These are phyloP conservation scores for Muntiacus muntjak DNA, from an alignment of 2,113 vertebrate species.

Conservation along the genomic window DNA sequence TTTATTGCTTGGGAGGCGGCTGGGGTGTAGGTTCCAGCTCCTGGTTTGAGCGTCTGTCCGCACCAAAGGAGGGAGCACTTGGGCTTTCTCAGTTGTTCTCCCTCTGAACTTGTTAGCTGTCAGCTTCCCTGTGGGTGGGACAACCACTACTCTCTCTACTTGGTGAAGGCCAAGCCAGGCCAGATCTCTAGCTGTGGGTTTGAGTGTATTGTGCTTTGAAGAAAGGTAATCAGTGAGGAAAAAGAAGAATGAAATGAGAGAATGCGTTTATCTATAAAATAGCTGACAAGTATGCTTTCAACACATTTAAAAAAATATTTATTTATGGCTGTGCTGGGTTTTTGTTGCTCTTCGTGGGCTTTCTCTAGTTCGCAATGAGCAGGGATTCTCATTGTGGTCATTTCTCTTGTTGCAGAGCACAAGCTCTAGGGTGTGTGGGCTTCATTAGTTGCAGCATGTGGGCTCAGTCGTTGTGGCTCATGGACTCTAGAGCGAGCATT, in stretches of 20 bases:
- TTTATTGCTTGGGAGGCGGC: not conserved
- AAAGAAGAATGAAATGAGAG: not conserved
- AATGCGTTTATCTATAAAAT: not conserved
- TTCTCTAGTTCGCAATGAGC: not conserved
- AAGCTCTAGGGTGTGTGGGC: not conserved
- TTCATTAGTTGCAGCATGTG: not conserved
- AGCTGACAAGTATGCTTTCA: not conserved
- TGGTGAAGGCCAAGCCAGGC: not conserved
- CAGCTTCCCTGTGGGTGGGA: not conserved
- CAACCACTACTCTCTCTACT: not conserved
- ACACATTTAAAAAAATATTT: not conserved
- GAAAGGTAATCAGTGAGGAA: not conserved
- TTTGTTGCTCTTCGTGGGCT: not conserved
- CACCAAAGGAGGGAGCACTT: not conserved
- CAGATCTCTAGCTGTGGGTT: not conserved
- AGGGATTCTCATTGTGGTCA: not conserved
- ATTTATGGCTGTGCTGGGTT: not conserved
- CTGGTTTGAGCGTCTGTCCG: not conserved
- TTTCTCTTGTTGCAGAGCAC: not conserved
- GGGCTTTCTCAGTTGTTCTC: not conserved
- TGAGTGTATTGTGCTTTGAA: not conserved
- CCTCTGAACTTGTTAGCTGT: not conserved
- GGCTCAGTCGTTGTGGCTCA: not conserved
- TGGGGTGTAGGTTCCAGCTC: not conserved
- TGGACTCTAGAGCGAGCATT: not conserved